Evolutionary conservation across 2,888 invertebrate species (phyloP), one percentile per base, ranked within the genome.

Genomic region (Aphrophora alni): DNA sequence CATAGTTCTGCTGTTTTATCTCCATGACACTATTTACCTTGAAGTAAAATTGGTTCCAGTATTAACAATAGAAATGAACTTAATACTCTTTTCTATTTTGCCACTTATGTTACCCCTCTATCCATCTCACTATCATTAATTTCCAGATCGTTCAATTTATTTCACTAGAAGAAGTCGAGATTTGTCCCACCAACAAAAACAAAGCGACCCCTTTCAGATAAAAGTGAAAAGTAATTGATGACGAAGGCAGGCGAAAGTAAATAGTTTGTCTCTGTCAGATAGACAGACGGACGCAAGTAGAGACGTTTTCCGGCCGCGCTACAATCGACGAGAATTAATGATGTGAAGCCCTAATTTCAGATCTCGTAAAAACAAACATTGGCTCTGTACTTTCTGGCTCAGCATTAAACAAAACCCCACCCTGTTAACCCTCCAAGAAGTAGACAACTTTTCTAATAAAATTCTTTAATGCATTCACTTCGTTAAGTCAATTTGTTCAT

Each of bases 321-420:
- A 59, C 73, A 73, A 28, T 38, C 73, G 33, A 38, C 69, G 38
- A 21, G 38, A 38, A 68, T 77, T 77, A 77, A 77, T 77, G 77
- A 77, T 77, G 69, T 77, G 77, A 38, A 69, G 77, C 77, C 69
- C 77, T 77, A 77, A 77, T 77, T 77, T 77, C 38, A 38, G 38
- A 68, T 70, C 68, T 77, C 77, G 77, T 77, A 77, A 77, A 77
- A 77, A 77, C 77, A 77, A 77, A 77, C 77, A 77, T 77, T 77
- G 59, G 77, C 70, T 38, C 28, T 70, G 26, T 77, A 69, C 77
- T 75, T 75, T 75, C 70, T 24, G 68, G 25, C 70, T 38, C 33
- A 21, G n/a, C 2, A 44, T n/a, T n/a, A n/a, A n/a, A n/a, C n/a
- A n/a, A n/a, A n/a, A n/a, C 12, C n/a, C 59, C 4, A 21, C 59